These are phyloP conservation scores for Pampusana beccarii DNA, from an alignment of 2,113 vertebrate genomes.

Conservation along the genomic window DNA sequence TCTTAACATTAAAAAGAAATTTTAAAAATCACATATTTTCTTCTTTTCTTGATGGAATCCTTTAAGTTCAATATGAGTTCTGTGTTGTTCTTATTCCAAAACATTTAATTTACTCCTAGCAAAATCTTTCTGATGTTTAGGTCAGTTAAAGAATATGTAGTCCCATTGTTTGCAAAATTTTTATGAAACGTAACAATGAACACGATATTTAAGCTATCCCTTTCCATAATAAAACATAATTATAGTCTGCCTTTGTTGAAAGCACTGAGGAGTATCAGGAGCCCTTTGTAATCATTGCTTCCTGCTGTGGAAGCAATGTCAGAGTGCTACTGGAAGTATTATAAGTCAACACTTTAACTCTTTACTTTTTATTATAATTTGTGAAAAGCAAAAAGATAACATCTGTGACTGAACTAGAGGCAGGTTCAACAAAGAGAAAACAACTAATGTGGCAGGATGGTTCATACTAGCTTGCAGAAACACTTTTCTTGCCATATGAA, in stretches of 20 bases:
- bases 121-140: neutral
- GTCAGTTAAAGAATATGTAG: neutral
- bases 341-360: conserved; percentile 2
- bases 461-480: neutral
- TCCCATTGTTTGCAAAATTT: neutral
- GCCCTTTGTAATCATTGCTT: neutral
- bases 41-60: neutral
- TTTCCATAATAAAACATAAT: neutral
- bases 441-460: neutral
- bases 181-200: neutral
- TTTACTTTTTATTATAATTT: conserved; percentile 6
- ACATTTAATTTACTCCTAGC: neutral
- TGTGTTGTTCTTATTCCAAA: neutral
- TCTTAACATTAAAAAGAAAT: neutral
- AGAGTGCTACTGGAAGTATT: neutral
- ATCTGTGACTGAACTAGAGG: neutral
- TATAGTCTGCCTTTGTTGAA: neutral
- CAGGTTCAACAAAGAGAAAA: neutral
- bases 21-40: neutral
- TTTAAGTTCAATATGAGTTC: neutral
- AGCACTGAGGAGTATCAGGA: conserved; percentile 4
- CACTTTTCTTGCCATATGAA: neutral
- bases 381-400: neutral
- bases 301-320: conserved; percentile 1
- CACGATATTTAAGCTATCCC: neutral